Conservation (phyloP, 2,113 vertebrate genomes). For the Phalacrocorax pelagicus region DNA sequence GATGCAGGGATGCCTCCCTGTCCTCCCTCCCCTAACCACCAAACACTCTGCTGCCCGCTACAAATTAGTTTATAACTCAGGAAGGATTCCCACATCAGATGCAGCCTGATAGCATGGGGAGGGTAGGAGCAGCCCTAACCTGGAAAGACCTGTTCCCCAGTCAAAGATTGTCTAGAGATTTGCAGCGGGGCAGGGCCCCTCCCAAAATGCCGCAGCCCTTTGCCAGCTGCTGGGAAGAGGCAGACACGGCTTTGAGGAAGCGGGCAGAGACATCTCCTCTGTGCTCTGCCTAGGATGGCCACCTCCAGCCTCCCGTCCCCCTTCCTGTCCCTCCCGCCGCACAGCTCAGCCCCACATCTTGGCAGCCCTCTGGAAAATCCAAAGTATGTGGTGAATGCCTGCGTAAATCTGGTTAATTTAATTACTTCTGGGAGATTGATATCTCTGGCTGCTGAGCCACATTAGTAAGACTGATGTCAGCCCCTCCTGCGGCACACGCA, state of each 20-base stretch:
- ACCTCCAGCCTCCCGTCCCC: background rate
- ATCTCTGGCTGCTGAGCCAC: conserved; percentile 48
- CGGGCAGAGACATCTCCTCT: background rate
- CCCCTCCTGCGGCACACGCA: conserved; percentile 61
- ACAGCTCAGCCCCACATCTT: background rate
- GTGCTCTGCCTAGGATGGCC: background rate
- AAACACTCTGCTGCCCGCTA: conserved; percentile 23
- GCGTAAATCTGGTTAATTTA: conserved; percentile 14
- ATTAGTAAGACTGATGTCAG: conserved; percentile 52
- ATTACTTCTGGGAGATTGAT: conserved; percentile 52
- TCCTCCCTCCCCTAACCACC: conserved; percentile 10
- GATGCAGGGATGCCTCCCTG: background rate
- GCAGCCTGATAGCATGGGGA: conserved; percentile 10
- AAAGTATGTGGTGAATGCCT: conserved; percentile 18
- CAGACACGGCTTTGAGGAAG: background rate
- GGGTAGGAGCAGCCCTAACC: conserved; percentile 43
- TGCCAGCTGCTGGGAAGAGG: background rate
- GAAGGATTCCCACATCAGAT: conserved; percentile 23
- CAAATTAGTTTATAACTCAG: conserved; percentile 47
- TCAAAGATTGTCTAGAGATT: background rate
- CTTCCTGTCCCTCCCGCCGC: background rate
- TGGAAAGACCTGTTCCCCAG: conserved; percentile 43
- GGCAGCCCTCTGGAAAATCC: conserved; percentile 25
- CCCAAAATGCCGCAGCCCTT: background rate
- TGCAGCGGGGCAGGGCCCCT: background rate